Evolutionary conservation across 2,797 vertebrate genomes (phyloP).

Genomic region (Trachurus trachurus): DNA sequence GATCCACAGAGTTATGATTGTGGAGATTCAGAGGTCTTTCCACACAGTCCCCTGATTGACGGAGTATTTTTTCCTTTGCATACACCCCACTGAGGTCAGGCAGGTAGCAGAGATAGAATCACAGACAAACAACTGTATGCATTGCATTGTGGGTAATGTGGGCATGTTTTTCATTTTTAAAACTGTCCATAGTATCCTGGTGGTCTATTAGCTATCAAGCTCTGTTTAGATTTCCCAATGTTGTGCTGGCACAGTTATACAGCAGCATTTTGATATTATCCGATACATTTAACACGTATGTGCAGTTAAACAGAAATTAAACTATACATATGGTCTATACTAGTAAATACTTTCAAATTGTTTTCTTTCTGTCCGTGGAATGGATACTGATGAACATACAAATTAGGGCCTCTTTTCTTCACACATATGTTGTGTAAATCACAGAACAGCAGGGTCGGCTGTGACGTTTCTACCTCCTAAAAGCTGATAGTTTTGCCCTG

Average conservation of each 20-base stretch:
- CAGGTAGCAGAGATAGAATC: constrained; percentile 2
- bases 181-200: background rate
- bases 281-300: background rate
- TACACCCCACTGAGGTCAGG: background rate
- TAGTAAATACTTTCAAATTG: background rate
- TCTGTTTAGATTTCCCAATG: background rate
- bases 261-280: background rate
- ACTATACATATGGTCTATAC: background rate
- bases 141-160: background rate
- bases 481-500: constrained; percentile 31
- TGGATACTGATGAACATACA: background rate
- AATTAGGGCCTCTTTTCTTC: background rate
- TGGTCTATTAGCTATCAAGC: background rate
- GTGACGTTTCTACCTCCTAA: constrained; percentile 43
- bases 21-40: background rate
- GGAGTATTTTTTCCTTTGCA: background rate
- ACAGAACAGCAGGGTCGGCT: constrained; percentile 26
- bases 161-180: background rate
- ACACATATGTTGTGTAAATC: constrained; percentile 43
- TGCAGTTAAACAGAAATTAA: background rate
- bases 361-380: background rate
- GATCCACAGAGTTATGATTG: background rate
- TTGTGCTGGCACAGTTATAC: background rate
- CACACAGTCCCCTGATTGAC: background rate
- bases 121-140: background rate